phyloP scores from a whole-genome alignment of 1,140 invertebrate genomes.

The Hormaphis cornu region DNA sequence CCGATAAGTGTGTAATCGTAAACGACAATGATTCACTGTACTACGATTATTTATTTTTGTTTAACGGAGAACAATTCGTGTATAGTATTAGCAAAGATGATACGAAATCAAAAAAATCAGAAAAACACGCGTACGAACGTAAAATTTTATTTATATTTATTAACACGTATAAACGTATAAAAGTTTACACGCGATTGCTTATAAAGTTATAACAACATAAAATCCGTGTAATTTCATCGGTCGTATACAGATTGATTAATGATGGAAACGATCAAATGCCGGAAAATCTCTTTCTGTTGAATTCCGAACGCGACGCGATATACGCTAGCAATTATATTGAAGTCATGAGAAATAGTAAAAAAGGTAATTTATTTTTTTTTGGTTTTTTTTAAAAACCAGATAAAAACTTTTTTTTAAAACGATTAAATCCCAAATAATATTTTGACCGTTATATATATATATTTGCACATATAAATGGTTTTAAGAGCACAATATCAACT shows the following conservation, averaged over 20 bases:
- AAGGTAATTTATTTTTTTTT: constrained; percentile 18
- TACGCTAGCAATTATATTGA: not conserved
- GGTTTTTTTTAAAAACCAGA: too few relatives aligned
- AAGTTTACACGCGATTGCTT: too few relatives aligned
- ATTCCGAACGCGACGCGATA: not conserved
- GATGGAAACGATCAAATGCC: not conserved
- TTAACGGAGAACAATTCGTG: constrained; percentile 6
- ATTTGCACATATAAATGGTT: too few relatives aligned
- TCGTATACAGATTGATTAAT: not conserved
- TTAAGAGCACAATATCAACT: too few relatives aligned
- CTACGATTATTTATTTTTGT: constrained; percentile 23
- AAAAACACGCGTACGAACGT: not conserved
- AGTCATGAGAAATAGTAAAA: not conserved
- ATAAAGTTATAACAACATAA: not conserved
- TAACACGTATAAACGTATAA: too few relatives aligned
- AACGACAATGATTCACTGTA: constrained; percentile 43
- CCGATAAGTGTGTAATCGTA: not conserved
- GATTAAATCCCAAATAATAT: too few relatives aligned
- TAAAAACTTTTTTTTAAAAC: not conserved
- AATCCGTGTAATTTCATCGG: not conserved
- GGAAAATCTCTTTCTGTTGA: constrained; percentile 23
- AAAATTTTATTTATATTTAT: too few relatives aligned
- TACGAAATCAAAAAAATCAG: not conserved
- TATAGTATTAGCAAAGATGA: not conserved
- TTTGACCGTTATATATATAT: too few relatives aligned